Conservation (phyloP, 1,140 invertebrate genomes). For the Manduca sexta region DNA sequence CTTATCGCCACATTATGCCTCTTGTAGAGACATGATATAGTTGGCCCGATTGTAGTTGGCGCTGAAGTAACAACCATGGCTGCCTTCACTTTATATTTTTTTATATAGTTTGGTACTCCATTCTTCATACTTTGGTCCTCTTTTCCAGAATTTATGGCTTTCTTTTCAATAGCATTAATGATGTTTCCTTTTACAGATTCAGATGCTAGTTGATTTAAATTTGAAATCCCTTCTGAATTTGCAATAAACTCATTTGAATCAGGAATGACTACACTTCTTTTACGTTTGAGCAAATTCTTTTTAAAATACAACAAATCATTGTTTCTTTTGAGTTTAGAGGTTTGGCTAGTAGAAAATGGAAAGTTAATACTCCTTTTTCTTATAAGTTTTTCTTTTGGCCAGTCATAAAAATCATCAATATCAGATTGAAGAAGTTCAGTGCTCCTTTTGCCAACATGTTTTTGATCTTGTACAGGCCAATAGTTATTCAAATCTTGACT, state of each 20-base stretch:
- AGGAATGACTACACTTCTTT: constrained; percentile 30
- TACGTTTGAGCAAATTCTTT: background rate
- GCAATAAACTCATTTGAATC: constrained; percentile 35
- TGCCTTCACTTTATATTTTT: constrained; percentile 39
- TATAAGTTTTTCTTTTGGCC: constrained; percentile 7
- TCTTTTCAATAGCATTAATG: constrained; percentile 26
- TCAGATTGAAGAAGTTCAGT: background rate
- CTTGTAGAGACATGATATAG: constrained; percentile 54
- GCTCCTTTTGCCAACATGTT: constrained; percentile 35
- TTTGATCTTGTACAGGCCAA: constrained; percentile 43
- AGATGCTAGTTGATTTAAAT: constrained; percentile 32
- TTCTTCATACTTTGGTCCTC: constrained; percentile 23
- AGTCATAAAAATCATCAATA: constrained; percentile 9
- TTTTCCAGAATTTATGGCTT: constrained; percentile 20
- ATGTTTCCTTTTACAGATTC: constrained; percentile 30
- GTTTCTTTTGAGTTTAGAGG: background rate
- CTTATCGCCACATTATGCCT: constrained; percentile 47
- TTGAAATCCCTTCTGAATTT: constrained; percentile 16
- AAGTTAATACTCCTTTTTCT: constrained; percentile 20
- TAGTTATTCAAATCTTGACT: constrained; percentile 37
- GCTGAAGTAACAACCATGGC: constrained; percentile 27
- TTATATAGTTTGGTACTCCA: constrained; percentile 28
- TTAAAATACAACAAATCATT: no score
- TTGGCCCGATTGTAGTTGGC: constrained; percentile 29
- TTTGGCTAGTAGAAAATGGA: background rate